phyloP scores from a whole-genome alignment of 2,797 vertebrate genomes.

The Myotis planiceps region DNA sequence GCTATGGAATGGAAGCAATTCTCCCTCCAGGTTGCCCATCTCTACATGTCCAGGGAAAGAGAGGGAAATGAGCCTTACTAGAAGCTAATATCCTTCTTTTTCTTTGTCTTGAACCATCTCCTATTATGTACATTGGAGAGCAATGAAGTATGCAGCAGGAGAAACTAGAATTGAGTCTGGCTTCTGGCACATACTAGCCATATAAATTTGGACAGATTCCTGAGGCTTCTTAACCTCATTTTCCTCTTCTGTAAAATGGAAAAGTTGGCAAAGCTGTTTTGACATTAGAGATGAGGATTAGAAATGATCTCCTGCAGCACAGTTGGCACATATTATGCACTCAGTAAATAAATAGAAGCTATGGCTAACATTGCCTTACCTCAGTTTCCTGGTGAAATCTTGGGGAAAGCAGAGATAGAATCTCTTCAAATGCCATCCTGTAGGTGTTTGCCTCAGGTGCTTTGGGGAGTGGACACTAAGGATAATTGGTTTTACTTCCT shows the following conservation, averaged over 20 bases:
- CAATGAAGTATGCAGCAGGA: not conserved
- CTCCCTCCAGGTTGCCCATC: not conserved
- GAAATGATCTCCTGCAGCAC: not conserved
- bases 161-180: not conserved
- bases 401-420: not conserved
- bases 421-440: not conserved
- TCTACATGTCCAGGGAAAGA: not conserved
- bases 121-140: not conserved
- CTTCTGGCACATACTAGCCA: not conserved
- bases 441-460: not conserved
- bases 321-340: not conserved
- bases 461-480: not conserved
- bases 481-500: not conserved
- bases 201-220: not conserved
- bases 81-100: not conserved
- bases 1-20: not conserved
- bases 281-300: not conserved
- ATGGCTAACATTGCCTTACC: not conserved
- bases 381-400: not conserved
- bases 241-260: slow-evolving; percentile 30
- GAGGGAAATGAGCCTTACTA: slow-evolving; percentile 16
- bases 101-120: not conserved
- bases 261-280: slow-evolving; percentile 23
- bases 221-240: not conserved
- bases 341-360: not conserved